Base-by-base conservation (phyloP, 2,888 invertebrate species). In the Xestia ashworthii region DNA sequence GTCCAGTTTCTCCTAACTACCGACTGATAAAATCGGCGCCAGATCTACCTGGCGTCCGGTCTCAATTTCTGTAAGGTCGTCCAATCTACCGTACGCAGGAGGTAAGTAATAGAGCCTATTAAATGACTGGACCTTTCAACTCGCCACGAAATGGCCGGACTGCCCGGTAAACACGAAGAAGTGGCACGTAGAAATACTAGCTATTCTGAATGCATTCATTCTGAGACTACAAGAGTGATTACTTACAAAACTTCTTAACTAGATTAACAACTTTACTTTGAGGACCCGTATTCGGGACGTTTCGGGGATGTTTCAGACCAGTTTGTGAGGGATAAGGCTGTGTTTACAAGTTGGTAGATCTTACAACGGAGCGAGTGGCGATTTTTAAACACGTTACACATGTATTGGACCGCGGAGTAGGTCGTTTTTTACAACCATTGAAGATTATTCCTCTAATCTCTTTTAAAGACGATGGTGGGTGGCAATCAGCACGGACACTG, bases 161-260 rank as follows among this genome's bases (percentile, higher is more conserved):
- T 73, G 71, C 16, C 55, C 44, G 86, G 78, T 85, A 75, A 82
- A 71, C 83, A 85, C 71, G 69, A 75, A 19, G 41, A 55, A 76
- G 46, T 55, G 78, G 70, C 82, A 70, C 76, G 83, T 71, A 75
- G 67, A 19, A 65, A 55, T 62, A 73, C 46, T 84, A 80, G 72
- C 77, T 77, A 60, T 66, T 58, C 65, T 44, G 60, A 80, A 85
- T 81, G 76, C 79, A 81, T 81, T 83, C 81, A 83, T 85, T 83
- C 71, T 50, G 70, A 78, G 81, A 74, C 78, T 75, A 89, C 89
- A 76, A 76, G 78, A 81, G 78, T 85, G 83, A 81, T 81, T 88
- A 86, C 86, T 84, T 82, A 78, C 76, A 69, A 73, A 88, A 89
- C 82, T 88, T 81, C 82, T 75, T 78, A 87, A 87, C 83, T 80